Evolutionary conservation across 2,797 vertebrate species (phyloP), one percentile per base, ranked within the genome.

Genomic region (Mormyrops boulengeri): DNA sequence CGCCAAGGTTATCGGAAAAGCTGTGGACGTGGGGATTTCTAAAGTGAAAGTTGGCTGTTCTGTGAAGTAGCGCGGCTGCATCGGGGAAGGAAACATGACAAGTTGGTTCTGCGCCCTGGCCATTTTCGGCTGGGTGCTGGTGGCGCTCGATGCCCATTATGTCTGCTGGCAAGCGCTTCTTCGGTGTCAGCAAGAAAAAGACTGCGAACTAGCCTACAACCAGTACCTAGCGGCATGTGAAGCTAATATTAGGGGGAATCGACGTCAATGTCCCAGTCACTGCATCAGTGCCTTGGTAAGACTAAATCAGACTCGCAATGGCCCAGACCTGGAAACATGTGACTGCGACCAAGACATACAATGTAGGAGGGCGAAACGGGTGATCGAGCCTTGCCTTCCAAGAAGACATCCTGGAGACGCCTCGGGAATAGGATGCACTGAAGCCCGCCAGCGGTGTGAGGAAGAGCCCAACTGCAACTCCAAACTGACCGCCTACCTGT

Each of bases 151-250:
- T 9, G 95, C 95, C 0, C 94, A 96, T 88, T 90, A 95, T 0
- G 93, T 96, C 88, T 97, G 96, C 92, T 97, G 96, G 96, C 95
- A 95, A 91, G 96, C 96, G 26, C 90, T 97, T 4, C 91, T 96
- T 0, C 92, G 93, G 73, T 97, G 96, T 93, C 96, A 97, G 89
- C 91, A 95, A 80, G 96, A 97, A 90, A 95, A 92, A 0, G 95
- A 95, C 7, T 97, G 97, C 60, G 93, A 96, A 1, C 94, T 95
- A 0, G 96, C 96, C 0, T 97, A 96, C 92, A 90, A 88, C 2
- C 96, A 96, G 86, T 96, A 96, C 88, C 7, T 94, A 0, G 91
- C 92, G 0, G 97, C 96, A 0, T 97, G 97, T 86, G 96, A 96
- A 0, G 95, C 94, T 0, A 95, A 95, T 91, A 90, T 96, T 88